Percentiles rank a stretch among this genome's conserved stretches.
phyloP scores from a whole-genome alignment of 2,113 vertebrate species.

The Zootoca vivipara region DNA sequence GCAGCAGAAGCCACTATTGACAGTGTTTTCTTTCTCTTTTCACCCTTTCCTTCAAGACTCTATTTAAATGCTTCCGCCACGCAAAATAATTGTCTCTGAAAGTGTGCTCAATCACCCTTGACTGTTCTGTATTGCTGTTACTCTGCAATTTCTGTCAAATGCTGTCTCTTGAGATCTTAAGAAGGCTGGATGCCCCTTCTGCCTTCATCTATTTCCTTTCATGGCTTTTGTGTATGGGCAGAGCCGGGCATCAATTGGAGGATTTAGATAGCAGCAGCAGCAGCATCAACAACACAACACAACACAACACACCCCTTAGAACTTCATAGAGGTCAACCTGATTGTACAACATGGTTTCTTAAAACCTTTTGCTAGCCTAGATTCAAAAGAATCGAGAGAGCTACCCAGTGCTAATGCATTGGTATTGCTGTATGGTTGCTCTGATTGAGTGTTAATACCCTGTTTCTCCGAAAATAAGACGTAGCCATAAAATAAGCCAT shows the following conservation, averaged over 20 bases:
- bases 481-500: too few species aligned
- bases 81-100: conserved; percentile 29
- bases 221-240: conserved; percentile 10
- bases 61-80: conserved; percentile 30
- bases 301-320: neutral
- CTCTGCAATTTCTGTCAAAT: conserved; percentile 30
- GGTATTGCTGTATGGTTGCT: neutral
- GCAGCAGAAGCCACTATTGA: neutral
- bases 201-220: neutral
- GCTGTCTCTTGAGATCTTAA: neutral
- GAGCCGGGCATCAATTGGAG: neutral
- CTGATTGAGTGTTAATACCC: neutral
- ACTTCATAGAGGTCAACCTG: neutral
- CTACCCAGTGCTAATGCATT: too few species aligned
- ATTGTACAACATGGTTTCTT: neutral
- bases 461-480: too few species aligned
- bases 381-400: neutral
- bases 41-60: neutral
- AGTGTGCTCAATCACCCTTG: conserved; percentile 26
- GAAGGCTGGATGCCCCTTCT: neutral
- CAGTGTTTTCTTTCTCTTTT: neutral
- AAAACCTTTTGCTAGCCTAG: neutral
- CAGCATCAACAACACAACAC: neutral
- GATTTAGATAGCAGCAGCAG: neutral
- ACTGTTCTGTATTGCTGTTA: neutral